Percentiles rank a stretch among this genome's conserved stretches.
Conservation (phyloP, 1,140 invertebrate species). For the Choristoneura fumiferana region DNA sequence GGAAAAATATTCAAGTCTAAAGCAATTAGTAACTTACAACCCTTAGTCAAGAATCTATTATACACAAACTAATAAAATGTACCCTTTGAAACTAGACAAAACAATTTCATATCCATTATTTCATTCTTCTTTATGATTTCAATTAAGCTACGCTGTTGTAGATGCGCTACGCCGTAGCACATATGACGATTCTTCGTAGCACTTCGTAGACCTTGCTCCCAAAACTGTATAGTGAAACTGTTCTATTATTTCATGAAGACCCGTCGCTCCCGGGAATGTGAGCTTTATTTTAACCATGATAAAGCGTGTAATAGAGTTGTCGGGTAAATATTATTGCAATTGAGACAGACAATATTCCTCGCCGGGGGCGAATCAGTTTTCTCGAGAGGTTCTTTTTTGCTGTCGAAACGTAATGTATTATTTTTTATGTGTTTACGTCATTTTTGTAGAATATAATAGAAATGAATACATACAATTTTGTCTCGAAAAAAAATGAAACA, state of each 20-base stretch:
- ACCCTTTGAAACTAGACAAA: too few species aligned
- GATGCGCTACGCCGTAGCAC: neutral
- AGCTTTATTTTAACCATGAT: neutral
- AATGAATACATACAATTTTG: too few species aligned
- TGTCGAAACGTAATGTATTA: neutral
- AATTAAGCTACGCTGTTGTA: neutral
- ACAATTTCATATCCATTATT: neutral
- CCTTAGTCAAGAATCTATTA: too few species aligned
- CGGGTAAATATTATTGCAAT: neutral
- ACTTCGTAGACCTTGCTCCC: neutral
- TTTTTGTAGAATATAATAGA: neutral
- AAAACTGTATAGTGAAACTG: neutral
- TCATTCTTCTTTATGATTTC: neutral
- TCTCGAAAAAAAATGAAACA: too few species aligned
- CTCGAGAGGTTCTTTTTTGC: neutral
- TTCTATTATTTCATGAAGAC: too few species aligned
- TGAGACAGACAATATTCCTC: neutral
- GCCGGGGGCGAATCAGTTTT: slow-evolving; percentile 5
- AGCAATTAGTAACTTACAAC: too few species aligned
- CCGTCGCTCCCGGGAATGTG: neutral
- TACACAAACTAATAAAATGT: too few species aligned
- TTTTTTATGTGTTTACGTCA: slow-evolving; percentile 4
- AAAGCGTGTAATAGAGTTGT: neutral
- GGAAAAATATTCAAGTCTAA: too few species aligned
- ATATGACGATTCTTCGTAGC: neutral